Evolutionary conservation across 2,797 vertebrate genomes (phyloP).

Genomic region (Argentina silus): DNA sequence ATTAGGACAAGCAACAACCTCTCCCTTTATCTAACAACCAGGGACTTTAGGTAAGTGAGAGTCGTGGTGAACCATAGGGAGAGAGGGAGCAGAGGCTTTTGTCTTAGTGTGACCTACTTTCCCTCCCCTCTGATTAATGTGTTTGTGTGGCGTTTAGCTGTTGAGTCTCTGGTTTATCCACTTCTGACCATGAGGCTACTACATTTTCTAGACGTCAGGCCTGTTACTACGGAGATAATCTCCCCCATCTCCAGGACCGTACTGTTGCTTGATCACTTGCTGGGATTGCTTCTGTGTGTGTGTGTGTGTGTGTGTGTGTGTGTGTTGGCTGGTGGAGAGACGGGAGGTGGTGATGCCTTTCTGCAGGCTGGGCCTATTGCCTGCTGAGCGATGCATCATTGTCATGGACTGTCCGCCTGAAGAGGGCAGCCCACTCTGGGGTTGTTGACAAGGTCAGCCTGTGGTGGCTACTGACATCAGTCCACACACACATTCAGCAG

Average conservation of each 20-base stretch:
- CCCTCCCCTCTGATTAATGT: constrained; percentile 2
- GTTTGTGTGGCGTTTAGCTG: background rate
- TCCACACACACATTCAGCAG: no score
- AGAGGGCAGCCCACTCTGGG: no score
- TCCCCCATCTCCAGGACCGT: background rate
- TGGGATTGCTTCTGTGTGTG: background rate
- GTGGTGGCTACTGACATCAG: no score
- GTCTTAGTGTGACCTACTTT: background rate
- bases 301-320: background rate
- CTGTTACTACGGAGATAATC: constrained; percentile 50
- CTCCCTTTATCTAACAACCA: background rate
- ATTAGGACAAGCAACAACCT: background rate
- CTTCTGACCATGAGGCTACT: background rate
- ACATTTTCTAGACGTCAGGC: constrained; percentile 8
- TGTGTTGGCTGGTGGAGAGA: background rate
- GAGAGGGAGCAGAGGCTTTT: background rate
- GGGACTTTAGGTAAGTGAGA: background rate
- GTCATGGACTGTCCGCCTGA: background rate
- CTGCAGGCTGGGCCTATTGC: background rate
- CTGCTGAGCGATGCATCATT: background rate
- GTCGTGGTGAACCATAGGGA: background rate
- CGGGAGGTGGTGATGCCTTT: background rate
- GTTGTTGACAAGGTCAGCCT: background rate
- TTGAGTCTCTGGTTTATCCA: constrained; percentile 3
- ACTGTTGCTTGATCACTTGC: no score